Evolutionary conservation across 2,797 vertebrate genomes (phyloP), one percentile per base, ranked within the genome.

Genomic region (Epinephelus awoara): DNA sequence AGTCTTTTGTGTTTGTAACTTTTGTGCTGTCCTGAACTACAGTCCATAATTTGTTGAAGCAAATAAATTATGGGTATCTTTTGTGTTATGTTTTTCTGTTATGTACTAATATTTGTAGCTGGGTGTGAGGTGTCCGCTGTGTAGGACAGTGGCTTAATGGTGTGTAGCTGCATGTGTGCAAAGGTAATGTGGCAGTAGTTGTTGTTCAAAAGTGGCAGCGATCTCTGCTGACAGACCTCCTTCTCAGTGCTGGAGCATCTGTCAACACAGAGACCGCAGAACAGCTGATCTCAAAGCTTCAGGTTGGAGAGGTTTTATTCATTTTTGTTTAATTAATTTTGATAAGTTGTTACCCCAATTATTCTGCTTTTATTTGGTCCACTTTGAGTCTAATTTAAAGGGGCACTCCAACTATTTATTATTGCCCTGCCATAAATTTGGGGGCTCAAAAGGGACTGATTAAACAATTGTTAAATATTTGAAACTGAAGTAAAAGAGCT

Each of bases 11-110:
- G 82, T 88, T 81, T 72, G 80, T 88, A 69, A 12, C 25, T 68
- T 58, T 67, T 84, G 56, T 74, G 54, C 80, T 77, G 80, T 90
- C 74, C 44, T 56, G 7, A 80, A 81, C 68, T 47, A 62, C 72
- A 67, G 69, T 64, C 88, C 92, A 91, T 92, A 85, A 91, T 94
- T 93, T 93, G 83, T 91, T 90, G 44, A n/a, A 50, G 21, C 25
- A 74, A 88, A 92, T 87, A 42, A 91, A 91, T 93, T 85, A 93
- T 92, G 91, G 87, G 17, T 72, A 29, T 76, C 19, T 67, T 17
- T 52, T 19, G 17, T 77, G 59, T 75, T 55, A 10, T 59, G 17
- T 79, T 71, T 81, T 29, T 44, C 47, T 72, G 61, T 77, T 50
- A 6, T 51, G 40, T 65, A 55, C 18, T 42, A 3, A 55, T 19